Evolutionary conservation across 30 jellyfish, hydroid and myxozoan species (phyloP), one percentile per base, ranked within the genome.

Genomic region (Hydractinia symbiolongicarpus): DNA sequence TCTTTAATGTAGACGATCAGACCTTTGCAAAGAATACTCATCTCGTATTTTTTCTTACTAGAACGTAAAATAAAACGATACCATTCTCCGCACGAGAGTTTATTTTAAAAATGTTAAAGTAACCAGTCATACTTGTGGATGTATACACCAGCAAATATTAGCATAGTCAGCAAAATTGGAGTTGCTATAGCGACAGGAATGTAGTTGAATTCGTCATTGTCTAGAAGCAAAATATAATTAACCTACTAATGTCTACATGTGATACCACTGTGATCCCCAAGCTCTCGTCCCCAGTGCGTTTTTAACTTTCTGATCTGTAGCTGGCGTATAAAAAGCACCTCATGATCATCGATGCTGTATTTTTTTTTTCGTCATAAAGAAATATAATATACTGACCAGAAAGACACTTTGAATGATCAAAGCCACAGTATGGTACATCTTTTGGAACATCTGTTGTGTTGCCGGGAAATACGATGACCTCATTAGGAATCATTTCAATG

Each of bases 391-490:
- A 30, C 44, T 30, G 44, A 30, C 44, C 44, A 30, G 44, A 30
- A 30, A 61, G 54, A 77, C 98, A 92, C 4, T 64, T 67, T n/a
- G 83, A 84, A 19, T 85, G 85, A 57, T 83, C 66, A 69, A 92
- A 92, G 20, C 98, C 98, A 81, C 98, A 92, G 30, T 21, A 79
- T 50, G 98, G 98, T 11, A 72, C 72, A 61, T 86, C 98, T 11
- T 66, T 67, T 14, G 98, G 98, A 11, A 86, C 89, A 4, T 40
- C 50, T 14, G 70, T 84, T 5, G 84, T 55, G 5, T 93, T 93
- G 7, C 98, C 96, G 57, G 90, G 93, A 67, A 92, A 92, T 8
- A 7, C 17, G 9, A 72, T 14, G 8, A 78, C 44, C 19, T 21
- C 66, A 10, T 67, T 79, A 8, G 70, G 79, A 20, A 66, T 49